Base-by-base conservation (phyloP, 1,140 invertebrate species). In the Drosophila ercepeae region DNA sequence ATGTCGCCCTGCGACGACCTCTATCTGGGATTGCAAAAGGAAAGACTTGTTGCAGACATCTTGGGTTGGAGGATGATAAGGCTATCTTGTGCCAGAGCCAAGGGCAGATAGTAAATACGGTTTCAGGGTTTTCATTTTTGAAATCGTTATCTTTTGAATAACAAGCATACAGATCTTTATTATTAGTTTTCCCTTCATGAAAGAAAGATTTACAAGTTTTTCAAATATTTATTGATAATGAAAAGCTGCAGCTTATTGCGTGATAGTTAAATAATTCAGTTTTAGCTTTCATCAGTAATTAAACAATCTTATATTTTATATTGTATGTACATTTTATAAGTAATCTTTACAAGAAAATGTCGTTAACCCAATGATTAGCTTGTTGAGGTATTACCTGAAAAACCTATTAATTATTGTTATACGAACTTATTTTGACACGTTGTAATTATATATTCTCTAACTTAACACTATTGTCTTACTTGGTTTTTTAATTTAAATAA, bases 21-120 rank as follows among this genome's bases (percentile, higher is more conserved):
- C 16, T 53, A 25, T 39, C 55, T 49, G 51, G 42, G 36, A 53
- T 75, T 75, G 74, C 74, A 76, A 76, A 75, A 75, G 71, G 71
- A 11, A 21, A 25, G 4, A n/a, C 11, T 11, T 0, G 29, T 11
- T 11, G 29, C 9, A 11, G 29, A 32, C 29, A 32, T n/a, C 29
- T 32, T 11, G 9, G 29, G 11, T n/a, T 11, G 11, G 9, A 32
- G 29, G 9, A 9, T 27, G 63, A 75, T 75, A 74, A 68, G 55
- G 4, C 34, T 45, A 2, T 41, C n/a, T 14, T 21, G 39, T 36
- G 39, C 42, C 34, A 58, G 54, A 29, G 34, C 29, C 29, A 3
- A 3, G 11, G 9, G 9, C 29, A 32, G 29, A 32, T 32, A 32
- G 27, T 27, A 27, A 27, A 32, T 32, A 32, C 2, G 3, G 11